Evolutionary conservation across 2,888 invertebrate genomes (phyloP).

Genomic region (Silvanus unidentatus): DNA sequence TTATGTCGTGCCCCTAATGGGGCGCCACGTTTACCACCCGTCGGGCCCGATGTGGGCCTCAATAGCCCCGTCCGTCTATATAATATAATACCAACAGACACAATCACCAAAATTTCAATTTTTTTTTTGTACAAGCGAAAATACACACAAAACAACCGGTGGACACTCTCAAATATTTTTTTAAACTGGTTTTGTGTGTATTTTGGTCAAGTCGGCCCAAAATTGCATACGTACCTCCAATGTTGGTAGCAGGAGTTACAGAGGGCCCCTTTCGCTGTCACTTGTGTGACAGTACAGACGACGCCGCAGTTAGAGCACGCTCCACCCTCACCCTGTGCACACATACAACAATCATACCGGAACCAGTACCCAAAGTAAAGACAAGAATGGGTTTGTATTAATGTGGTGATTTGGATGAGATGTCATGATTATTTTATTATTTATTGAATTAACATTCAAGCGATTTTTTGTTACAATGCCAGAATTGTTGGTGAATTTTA

Average conservation of each 20-base stretch:
- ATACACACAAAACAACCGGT: too few species aligned
- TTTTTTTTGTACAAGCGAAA: neutral
- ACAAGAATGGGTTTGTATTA: neutral
- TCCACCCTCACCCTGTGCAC: slow-evolving; percentile 48
- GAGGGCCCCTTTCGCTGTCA: slow-evolving; percentile 69
- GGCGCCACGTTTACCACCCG: slow-evolving; percentile 49
- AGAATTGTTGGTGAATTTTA: too few species aligned
- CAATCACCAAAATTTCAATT: neutral
- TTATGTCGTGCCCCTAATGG: slow-evolving; percentile 51
- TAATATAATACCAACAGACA: slow-evolving; percentile 4
- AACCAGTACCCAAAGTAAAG: slow-evolving; percentile 25
- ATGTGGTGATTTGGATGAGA: slow-evolving; percentile 1
- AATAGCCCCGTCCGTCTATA: slow-evolving; percentile 72
- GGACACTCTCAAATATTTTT: too few species aligned
- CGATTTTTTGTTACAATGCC: too few species aligned
- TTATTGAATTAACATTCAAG: too few species aligned
- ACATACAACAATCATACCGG: slow-evolving; percentile 41
- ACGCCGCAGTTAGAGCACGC: slow-evolving; percentile 61
- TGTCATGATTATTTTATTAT: slow-evolving; percentile 21
- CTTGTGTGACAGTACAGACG: slow-evolving; percentile 66
- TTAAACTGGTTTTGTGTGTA: too few species aligned
- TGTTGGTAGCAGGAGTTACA: slow-evolving; percentile 82
- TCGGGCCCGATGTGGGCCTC: slow-evolving; percentile 72
- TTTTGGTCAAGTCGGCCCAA: neutral
- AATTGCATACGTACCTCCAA: slow-evolving; percentile 63